Base-by-base conservation (phyloP, 2,888 invertebrate genomes). In the Antheraea yamamai region DNA sequence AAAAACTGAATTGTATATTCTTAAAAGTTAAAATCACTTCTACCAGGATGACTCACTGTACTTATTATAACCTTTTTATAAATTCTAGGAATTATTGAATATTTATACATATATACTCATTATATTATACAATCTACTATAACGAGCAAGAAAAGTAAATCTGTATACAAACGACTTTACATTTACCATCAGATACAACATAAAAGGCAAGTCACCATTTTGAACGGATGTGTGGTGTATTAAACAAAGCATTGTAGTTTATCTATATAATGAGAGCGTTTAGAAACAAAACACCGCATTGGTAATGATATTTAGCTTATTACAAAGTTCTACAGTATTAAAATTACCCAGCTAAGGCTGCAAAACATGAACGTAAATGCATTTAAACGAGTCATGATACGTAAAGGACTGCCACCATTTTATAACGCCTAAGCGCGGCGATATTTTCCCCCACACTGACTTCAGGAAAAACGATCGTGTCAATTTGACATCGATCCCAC, bases 401-500 rank as follows among this genome's bases (percentile, higher is more conserved):
- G 87, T 88, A 89, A 88, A 90, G 92, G 89, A 89, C 92, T 92
- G 93, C 94, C 94, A 94, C 95, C 95, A 95, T 95, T 95, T 95
- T 95, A 95, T 93, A 95, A 95, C 95, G 95, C 92, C 92, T 90
- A 88, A 94, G 92, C 93, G 91, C 91, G 86, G 88, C 88, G 92
- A 94, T 95, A 94, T 93, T 94, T 94, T 94, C 89, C 90, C 90
- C 87, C 90, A 91, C 88, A 94, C 94, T 94, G 92, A 90, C 91
- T 93, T 95, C 88, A 93, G 94, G 95, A 92, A 94, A 94, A 94
- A 91, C 92, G 92, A 95, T 93, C 91, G 90, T 94, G 95, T 95
- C 93, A 95, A 95, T 95, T 96, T 96, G 96, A 96, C 96, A 96
- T 96, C 96, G 96, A 96, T 96, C 96, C 96, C 96, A 96, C 96